Conservation (phyloP, 2,797 vertebrate genomes). For the Syndactyla subalaris region DNA sequence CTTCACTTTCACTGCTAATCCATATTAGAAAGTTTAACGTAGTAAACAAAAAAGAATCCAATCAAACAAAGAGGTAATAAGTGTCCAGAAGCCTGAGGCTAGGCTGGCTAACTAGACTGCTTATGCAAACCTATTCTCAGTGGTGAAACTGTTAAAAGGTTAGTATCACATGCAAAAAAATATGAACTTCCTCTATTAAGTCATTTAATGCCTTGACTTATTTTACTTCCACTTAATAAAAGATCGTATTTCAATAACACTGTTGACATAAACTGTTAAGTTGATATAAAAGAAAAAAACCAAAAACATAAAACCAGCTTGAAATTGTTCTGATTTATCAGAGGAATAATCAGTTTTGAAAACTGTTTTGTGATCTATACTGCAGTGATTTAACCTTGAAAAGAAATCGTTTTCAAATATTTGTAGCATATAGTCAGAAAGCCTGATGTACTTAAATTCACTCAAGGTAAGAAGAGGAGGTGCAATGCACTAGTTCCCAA, state of each 20-base stretch:
- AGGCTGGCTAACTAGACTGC: neutral
- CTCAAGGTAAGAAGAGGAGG: neutral
- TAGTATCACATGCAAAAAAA: neutral
- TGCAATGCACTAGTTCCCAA: neutral
- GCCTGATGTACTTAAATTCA: neutral
- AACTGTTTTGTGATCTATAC: neutral
- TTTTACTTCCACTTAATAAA: neutral
- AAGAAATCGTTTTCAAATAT: neutral
- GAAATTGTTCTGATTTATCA: neutral
- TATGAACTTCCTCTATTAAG: neutral
- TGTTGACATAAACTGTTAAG: neutral
- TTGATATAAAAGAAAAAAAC: no score
- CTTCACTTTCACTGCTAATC: slow-evolving; percentile 19
- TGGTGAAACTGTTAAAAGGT: neutral
- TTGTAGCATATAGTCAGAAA: neutral
- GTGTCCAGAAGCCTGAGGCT: neutral
- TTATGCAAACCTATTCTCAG: neutral
- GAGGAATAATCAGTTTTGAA: neutral
- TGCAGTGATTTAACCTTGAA: neutral
- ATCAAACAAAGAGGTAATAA: neutral
- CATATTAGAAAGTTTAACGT: slow-evolving; percentile 13
- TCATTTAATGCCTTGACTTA: neutral
- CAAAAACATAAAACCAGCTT: neutral
- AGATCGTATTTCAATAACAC: neutral
- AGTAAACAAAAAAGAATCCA: slow-evolving; percentile 21